Evolutionary conservation across 2,888 invertebrate genomes (phyloP), one percentile per base, ranked within the genome.

Genomic region (Dicranocentrus wangi): DNA sequence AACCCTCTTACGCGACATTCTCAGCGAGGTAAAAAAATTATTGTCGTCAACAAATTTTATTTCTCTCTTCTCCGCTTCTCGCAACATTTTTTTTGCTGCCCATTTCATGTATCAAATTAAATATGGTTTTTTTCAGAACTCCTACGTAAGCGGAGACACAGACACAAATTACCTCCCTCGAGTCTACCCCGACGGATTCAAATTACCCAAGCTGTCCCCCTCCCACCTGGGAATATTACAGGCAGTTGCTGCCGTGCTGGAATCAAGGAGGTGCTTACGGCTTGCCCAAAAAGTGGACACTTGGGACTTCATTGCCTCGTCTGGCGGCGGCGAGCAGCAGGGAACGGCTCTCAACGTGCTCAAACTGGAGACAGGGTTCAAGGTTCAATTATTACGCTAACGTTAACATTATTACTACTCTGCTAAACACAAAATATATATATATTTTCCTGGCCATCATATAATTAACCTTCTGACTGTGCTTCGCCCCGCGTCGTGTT

Each of bases 81-180:
- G n/a, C n/a, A n/a, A n/a, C n/a, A n/a, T n/a, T n/a, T n/a, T n/a
- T n/a, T n/a, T n/a, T n/a, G n/a, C n/a, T n/a, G n/a, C n/a, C n/a
- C n/a, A n/a, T n/a, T n/a, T n/a, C n/a, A n/a, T n/a, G n/a, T n/a
- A n/a, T n/a, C n/a, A n/a, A n/a, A n/a, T n/a, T n/a, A n/a, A n/a
- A n/a, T n/a, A n/a, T n/a, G n/a, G n/a, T n/a, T n/a, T n/a, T n/a
- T 42, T 63, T 19, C 61, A 86, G 86, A 55, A 83, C 66, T 85
- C 86, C 1, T 86, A 86, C 88, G 89, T 90, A 0, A 84, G 87
- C 17, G 92, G 92, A 2, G 89, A 92, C 86, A 91, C 92, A 82
- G 91, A 89, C 84, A 93, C 93, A 25, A 91, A 92, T 86, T 93
- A 92, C 87, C 88, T 93, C 71, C 89, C 90, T 15, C 89, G 91